Base-by-base conservation (phyloP, 1,140 invertebrate species). In the Doryteuthis pealeii region DNA sequence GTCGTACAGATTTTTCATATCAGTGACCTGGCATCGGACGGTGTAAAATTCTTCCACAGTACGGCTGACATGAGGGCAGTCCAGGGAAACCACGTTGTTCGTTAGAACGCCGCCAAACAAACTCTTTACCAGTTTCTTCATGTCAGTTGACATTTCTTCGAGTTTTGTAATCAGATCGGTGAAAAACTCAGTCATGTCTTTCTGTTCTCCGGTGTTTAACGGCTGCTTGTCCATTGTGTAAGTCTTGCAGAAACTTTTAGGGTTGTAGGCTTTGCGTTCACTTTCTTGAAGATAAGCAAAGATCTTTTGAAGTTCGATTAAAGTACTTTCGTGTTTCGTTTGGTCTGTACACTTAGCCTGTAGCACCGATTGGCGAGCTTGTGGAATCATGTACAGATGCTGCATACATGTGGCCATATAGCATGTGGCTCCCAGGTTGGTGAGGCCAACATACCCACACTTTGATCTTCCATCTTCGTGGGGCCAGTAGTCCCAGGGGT, bases 161-260 rank as follows among this genome's bases (percentile, higher is more conserved):
- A 98, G 86, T 86, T 98, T 98, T 8, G 94, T 96, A 12, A 98
- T 96, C 1, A 98, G 91, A 89, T 98, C 96, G 62, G 96, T 98
- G 82, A 98, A 98, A 88, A 98, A 98, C 88, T 98, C 96, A 0
- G 96, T 96, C 96, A 98, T 98, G 83, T 98, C 96, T 85, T 98
- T 98, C 86, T 98, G 96, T 87, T 98, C 96, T 0, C 95, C 95
- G 0, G 96, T 98, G 85, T 98, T 98, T 4, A 98, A 88, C 0
- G 95, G 95, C 84, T 97, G 95, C 76, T 86, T 85, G 84, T 98
- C 95, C 96, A 98, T 98, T 45, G 95, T 96, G 86, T 98, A 98
- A 0, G 96, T 95, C 82, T 96, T 95, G 88, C 96, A 98, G 84
- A 98, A 98, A 78, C 94, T 96, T 26, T 94, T 90, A 0, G 96